Conservation (phyloP, 2,888 invertebrate species). For the Tyria jacobaeae region DNA sequence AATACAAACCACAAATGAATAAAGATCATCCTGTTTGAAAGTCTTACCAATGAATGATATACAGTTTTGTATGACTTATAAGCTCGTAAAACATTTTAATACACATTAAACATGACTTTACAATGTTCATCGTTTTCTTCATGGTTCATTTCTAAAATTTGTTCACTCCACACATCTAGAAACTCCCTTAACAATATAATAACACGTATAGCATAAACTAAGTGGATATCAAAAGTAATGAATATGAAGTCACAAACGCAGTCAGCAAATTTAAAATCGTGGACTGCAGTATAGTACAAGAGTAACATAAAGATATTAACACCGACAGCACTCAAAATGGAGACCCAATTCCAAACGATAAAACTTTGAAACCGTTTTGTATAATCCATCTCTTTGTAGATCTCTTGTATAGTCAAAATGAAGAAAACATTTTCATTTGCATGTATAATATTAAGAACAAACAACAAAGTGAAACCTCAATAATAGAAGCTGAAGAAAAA, state of each 20-base stretch:
- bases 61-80: constrained; percentile 19
- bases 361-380: constrained; percentile 12
- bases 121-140: constrained; percentile 4
- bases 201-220: constrained; percentile 21
- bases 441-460: constrained; percentile 10
- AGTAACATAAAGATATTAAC: background rate
- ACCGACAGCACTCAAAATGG: background rate
- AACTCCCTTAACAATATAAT: constrained; percentile 18
- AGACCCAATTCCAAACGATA: constrained; percentile 27
- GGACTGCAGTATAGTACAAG: background rate
- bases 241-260: constrained; percentile 1
- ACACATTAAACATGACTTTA: constrained; percentile 15
- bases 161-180: constrained; percentile 18
- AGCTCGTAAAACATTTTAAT: constrained; percentile 20
- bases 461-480: constrained; percentile 9
- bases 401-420: constrained; percentile 29
- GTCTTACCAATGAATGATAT: constrained; percentile 5
- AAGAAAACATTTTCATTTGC: constrained; percentile 15
- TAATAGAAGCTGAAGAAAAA: constrained; percentile 6
- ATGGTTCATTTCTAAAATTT: constrained; percentile 2
- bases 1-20: background rate
- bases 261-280: background rate
- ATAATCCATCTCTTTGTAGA: constrained; percentile 18
- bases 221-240: constrained; percentile 23
- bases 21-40: background rate